A percentile compares a stretch with the other conserved stretches of the same genome.
phyloP scores from a whole-genome alignment of 2,113 vertebrate species.

The Corythornis vintsioides region DNA sequence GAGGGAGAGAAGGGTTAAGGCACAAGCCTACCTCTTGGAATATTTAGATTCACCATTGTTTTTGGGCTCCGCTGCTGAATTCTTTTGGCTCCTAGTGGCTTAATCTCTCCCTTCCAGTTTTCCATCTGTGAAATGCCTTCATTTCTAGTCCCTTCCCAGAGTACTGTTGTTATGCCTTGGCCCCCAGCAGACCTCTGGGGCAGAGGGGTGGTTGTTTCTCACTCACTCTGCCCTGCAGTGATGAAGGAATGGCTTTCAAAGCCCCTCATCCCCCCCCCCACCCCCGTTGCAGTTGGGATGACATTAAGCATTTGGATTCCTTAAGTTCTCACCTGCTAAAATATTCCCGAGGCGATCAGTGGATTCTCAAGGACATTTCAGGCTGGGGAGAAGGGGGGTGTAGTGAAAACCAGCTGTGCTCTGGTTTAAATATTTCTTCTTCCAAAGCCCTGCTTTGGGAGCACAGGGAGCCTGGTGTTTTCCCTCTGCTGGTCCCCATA shows the following conservation, averaged over 20 bases:
- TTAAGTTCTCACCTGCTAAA: neutral
- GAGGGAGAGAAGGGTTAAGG: neutral
- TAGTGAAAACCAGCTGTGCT: neutral
- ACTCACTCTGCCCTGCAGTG: accelerated
- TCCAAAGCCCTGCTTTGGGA: neutral
- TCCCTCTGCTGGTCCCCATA: neutral
- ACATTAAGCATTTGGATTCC: neutral
- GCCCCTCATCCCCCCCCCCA: accelerated
- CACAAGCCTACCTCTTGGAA: accelerated
- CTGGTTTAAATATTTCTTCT: neutral
- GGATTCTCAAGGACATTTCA: neutral
- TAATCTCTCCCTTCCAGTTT: neutral
- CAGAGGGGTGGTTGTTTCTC: neutral
- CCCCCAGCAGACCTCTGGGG: neutral
- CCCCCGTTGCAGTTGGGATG: neutral
- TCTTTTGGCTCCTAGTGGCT: neutral
- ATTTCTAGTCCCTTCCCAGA: neutral
- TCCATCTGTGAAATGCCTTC: neutral
- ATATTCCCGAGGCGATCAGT: neutral
- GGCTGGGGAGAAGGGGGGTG: neutral
- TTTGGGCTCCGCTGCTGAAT: neutral
- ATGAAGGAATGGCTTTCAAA: neutral
- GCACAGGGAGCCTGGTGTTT: neutral
- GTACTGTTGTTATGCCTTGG: too few relatives aligned
- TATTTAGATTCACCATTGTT: neutral